Evolutionary conservation across 1,140 invertebrate species (phyloP).

Genomic region (Bombus soroeensis): DNA sequence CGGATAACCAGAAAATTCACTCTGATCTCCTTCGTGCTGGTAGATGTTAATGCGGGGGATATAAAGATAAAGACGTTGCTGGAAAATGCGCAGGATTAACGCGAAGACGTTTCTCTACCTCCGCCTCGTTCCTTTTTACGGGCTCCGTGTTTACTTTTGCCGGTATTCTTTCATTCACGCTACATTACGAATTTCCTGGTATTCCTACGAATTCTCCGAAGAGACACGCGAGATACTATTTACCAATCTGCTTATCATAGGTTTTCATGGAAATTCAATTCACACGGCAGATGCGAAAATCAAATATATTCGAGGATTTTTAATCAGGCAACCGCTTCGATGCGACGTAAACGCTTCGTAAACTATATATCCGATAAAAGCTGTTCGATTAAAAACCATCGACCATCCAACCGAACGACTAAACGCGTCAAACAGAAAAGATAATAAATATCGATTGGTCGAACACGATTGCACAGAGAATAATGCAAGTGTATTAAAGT

Average conservation of each 20-base stretch:
- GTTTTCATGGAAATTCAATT: too few relatives aligned
- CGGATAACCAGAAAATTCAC: conserved; percentile 9
- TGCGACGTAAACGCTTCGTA: too few relatives aligned
- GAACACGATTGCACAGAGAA: neutral
- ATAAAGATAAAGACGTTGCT: neutral
- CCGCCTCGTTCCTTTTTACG: neutral
- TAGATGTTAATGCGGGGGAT: conserved; percentile 7
- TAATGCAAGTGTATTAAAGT: neutral
- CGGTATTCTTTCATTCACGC: too few relatives aligned
- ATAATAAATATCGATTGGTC: neutral
- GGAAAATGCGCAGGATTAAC: neutral
- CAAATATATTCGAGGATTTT: too few relatives aligned
- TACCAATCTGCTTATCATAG: too few relatives aligned
- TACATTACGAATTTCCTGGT: too few relatives aligned
- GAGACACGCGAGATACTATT: too few relatives aligned
- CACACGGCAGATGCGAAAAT: too few relatives aligned
- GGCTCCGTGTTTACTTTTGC: too few relatives aligned
- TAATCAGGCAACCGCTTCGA: too few relatives aligned
- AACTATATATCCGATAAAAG: neutral
- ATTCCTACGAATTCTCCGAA: too few relatives aligned
- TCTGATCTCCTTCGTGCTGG: conserved; percentile 8
- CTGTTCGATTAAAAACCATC: neutral
- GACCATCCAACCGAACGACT: neutral
- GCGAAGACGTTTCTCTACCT: neutral
- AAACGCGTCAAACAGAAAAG: neutral